Base-by-base conservation (phyloP, 2,113 vertebrate genomes). In the Phylloscopus trochilus region DNA sequence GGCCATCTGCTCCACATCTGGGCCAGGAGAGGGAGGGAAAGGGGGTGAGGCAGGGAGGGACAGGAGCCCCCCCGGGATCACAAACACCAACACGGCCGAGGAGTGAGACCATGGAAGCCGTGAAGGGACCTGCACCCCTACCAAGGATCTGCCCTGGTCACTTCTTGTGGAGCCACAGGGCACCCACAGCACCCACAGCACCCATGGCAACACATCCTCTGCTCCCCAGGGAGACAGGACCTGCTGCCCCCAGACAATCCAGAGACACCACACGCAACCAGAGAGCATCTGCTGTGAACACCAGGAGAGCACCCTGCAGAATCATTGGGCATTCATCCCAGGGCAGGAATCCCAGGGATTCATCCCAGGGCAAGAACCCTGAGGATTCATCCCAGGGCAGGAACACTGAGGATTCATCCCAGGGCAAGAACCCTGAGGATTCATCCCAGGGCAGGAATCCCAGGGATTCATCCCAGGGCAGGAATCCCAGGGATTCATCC, bases 1-100 rank as follows among this genome's bases (percentile, higher is more conserved):
- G 56, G 99, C 99, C 99, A 99, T 99, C 98, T 99, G 99, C 80
- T 99, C 99, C 92, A 99, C 99, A n/a, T 99, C 99, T 99, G 9
- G 67, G 74, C 33, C 20, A 0, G 2, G 37, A 51, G 18, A 74
- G 56, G 28, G 56, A 41, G 19, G 23, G 55, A 26, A 26, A 15
- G 4, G 22, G n/a, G 26, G 44, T 88, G 47, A 59, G 56, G 23
- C 6, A 43, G 47, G 60, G 39, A 21, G 28, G 31, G 33, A 72
- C 46, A 17, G 22, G 39, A 69, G 44, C 33, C 31, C 60, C 60
- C 26, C 3, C 0, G 0, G 63, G 27, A 39, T 15, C 37, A 35
- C 27, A 11, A 30, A 55, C 21, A 37, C 30, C 51, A 47, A 14
- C 0, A 0, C 0, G 12, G 67, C 6, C 0, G 0, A 59, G 53